These are phyloP conservation scores for Hipparchia semele DNA, from an alignment of 2,888 invertebrate genomes.

Conservation along the genomic window DNA sequence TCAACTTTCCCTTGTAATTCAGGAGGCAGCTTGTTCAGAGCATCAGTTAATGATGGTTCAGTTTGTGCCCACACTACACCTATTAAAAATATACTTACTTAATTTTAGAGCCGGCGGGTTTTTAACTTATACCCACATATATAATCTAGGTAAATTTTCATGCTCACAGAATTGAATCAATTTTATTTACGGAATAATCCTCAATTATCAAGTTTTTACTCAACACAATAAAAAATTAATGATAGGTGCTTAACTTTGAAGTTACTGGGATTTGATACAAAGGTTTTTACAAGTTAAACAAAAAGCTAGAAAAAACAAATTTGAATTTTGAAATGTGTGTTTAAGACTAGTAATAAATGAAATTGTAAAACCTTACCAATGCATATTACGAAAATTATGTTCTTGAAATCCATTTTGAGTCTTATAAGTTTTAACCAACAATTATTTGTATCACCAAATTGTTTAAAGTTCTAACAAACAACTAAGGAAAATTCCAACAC, in stretches of 20 bases:
- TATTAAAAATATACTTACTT: slow-evolving; percentile 21
- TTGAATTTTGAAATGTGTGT: background rate
- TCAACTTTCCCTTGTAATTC: slow-evolving; percentile 59
- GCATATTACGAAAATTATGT: slow-evolving; percentile 42
- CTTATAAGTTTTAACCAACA: background rate
- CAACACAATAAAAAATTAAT: too few species aligned
- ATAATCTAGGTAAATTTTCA: too few species aligned
- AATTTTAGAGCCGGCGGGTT: background rate
- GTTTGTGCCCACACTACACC: slow-evolving; percentile 45
- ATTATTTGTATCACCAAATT: background rate
- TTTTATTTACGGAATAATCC: too few species aligned
- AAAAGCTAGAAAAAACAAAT: background rate
- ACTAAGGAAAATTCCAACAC: background rate
- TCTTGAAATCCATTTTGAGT: slow-evolving; percentile 43
- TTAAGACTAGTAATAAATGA: background rate
- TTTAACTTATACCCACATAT: background rate
- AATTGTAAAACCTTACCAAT: slow-evolving; percentile 45
- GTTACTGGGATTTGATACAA: too few species aligned
- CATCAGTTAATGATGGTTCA: slow-evolving; percentile 43
- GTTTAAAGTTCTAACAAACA: background rate
- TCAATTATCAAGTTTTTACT: too few species aligned
- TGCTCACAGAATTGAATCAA: too few species aligned
- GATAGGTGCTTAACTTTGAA: too few species aligned
- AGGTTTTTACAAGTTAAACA: too few species aligned
- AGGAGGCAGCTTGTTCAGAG: slow-evolving; percentile 52